Base-by-base conservation (phyloP, 1,140 invertebrate species). In the Anoplophora glabripennis region DNA sequence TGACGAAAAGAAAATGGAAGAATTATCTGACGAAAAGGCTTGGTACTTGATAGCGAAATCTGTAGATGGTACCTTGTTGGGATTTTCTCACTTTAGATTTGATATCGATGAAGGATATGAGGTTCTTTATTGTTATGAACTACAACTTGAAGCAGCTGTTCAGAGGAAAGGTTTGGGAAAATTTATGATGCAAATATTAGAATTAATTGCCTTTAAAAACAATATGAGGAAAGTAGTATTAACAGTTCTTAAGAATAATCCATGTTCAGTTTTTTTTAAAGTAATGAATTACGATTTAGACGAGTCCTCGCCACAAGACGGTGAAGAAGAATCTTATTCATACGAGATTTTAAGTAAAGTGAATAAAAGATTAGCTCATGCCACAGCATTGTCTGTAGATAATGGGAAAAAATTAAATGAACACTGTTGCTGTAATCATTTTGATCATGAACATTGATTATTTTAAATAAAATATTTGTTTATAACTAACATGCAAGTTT, bases 41-140 rank as follows among this genome's bases (percentile, higher is more conserved):
- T 85, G 85, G 80, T 90, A 89, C 74, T 73, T 91, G 28, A 78
- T 91, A 54, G 87, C 84, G 8, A 78, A 77, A 68, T 71, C 77
- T 34, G 69, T 73, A 42, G 75, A 78, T 54, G 77, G 77, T 7
- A 77, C 74, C 66, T 75, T 76, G 4, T 67, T 82, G 21, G 82
- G 80, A 17, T 84, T 83, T 69, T 81, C 81, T 57, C 82, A 84
- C 61, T 93, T 93, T 72, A 79, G 89, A 59, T 93, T 92, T 79
- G 90, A 93, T 71, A 76, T 92, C 64, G 91, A 93, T 72, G 81
- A 86, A 71, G 86, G 83, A 0, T 75, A 84, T 35, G 84, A 88
- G 77, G 89, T 93, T 34, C 71, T 93, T 7, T 93, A 93, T 74
- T 91, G 89, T 75, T 94, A 94, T 77, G 91, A 94, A 78, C 80